Evolutionary conservation across 2,113 vertebrate species (phyloP).

Genomic region (Ursus arctos): DNA sequence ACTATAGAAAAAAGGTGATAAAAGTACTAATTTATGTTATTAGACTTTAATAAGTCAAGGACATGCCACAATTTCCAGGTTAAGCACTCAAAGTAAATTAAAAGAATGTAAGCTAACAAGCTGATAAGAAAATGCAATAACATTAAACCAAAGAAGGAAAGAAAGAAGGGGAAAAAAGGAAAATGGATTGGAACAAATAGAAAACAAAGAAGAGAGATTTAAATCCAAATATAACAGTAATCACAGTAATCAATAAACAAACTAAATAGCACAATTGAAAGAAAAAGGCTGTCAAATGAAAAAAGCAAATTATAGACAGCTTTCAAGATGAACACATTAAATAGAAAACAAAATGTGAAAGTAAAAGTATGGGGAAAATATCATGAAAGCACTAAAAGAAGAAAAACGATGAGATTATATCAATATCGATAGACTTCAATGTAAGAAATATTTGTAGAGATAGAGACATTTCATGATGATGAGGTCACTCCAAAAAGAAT

Average conservation of each 20-base stretch:
- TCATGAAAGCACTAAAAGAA: neutral
- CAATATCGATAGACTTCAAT: neutral
- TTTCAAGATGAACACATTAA: conserved; percentile 37
- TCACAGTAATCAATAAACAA: neutral
- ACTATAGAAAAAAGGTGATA: neutral
- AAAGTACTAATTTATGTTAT: neutral
- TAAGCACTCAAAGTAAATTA: conserved; percentile 15
- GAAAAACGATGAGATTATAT: neutral
- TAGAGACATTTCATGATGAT: neutral
- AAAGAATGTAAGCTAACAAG: neutral
- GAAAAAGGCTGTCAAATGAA: neutral
- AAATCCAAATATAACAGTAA: conserved; percentile 36
- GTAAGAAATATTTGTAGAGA: neutral
- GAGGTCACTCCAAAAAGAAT: neutral
- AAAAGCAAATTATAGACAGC: neutral
- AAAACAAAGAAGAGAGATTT: conserved; percentile 41
- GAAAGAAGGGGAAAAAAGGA: neutral
- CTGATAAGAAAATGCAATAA: neutral
- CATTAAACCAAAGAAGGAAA: conserved; percentile 6
- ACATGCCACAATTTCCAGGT: neutral
- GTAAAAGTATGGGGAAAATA: neutral
- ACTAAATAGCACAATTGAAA: conserved; percentile 1
- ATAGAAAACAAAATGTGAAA: conserved; percentile 25
- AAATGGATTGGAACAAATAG: neutral
- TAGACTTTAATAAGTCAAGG: neutral